phyloP scores from a whole-genome alignment of 1,140 invertebrate genomes.

The Pseudomyrmex concolor region DNA sequence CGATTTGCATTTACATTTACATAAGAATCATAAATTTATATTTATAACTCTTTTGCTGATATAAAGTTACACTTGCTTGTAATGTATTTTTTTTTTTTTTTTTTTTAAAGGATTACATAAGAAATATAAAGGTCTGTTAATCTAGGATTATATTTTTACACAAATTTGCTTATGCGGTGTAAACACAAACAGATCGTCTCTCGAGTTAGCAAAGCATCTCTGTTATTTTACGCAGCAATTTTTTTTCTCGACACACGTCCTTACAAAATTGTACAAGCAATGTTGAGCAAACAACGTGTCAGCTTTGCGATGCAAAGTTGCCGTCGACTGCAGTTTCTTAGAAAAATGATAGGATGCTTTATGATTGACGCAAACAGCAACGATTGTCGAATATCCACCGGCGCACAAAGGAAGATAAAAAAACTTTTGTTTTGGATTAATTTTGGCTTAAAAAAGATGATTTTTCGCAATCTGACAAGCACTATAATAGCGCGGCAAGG shows the following conservation, averaged over 20 bases:
- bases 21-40: too few species aligned
- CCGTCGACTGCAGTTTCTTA: constrained; percentile 33
- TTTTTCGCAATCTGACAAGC: background rate
- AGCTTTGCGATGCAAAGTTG: constrained; percentile 38
- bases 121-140: background rate
- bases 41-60: too few species aligned
- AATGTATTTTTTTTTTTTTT: background rate
- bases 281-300: constrained; percentile 30
- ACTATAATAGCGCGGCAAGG: background rate
- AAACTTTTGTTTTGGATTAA: constrained; percentile 3
- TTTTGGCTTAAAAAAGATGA: background rate
- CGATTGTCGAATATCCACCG: constrained; percentile 21
- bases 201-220: background rate
- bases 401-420: background rate
- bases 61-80: background rate
- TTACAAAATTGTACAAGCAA: constrained; percentile 17
- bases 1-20: too few species aligned
- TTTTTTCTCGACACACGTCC: background rate
- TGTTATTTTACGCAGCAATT: constrained; percentile 8
- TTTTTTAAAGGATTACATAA: background rate
- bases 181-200: background rate
- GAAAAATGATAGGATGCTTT: constrained; percentile 48
- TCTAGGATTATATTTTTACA: background rate
- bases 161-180: background rate
- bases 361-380: constrained; percentile 32